Evolutionary conservation across 2,888 invertebrate species (phyloP), one percentile per base, ranked within the genome.

Genomic region (Molanna angustata): DNA sequence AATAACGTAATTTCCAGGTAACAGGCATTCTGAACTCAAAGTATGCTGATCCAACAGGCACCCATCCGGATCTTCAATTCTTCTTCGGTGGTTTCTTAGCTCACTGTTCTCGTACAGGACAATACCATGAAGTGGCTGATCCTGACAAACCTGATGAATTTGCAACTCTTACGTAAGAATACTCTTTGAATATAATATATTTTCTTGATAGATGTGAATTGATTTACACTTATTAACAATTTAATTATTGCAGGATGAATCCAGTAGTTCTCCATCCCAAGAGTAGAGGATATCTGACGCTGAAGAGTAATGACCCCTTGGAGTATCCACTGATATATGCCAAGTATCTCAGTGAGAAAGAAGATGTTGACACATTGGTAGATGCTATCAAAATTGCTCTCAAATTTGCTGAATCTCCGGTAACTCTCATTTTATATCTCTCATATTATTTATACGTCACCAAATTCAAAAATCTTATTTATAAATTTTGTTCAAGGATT

Each of bases 241-340:
- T n/a, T n/a, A n/a, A n/a, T 16, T 37, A 9, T 56, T 61, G 2
- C 66, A 77, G 76, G 31, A 75, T 85, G 49, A 80, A 81, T 2
- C 82, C 83, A 0, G 78, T 85, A 43, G 75, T 80, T 11, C 66
- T 85, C 1, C 85, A 85, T 49, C 86, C 87, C 0, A 80, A 80
- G 53, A 86, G 86, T 61, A 74, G 80, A 60, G 87, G 87, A 0
- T 75, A 76, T 62, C 61, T 86, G 2, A 74, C 78, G 4, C 72
- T 93, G 35, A 78, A 77, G 49, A 83, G 84, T 0, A 76, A 76
- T 18, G 80, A 92, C 69, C 90, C 91, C 0, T 65, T 79, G 13
- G 79, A 79, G 4, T 76, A 84, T 31, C 92, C 92, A 0, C 58
- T 82, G n/a, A 84, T 93, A 68, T 80, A 85, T 60, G 87, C 87